Percentiles rank a stretch among this genome's conserved stretches.
These are phyloP conservation scores for Corydoras maculifer DNA, from an alignment of 2,113 vertebrate genomes.

Conservation along the genomic window DNA sequence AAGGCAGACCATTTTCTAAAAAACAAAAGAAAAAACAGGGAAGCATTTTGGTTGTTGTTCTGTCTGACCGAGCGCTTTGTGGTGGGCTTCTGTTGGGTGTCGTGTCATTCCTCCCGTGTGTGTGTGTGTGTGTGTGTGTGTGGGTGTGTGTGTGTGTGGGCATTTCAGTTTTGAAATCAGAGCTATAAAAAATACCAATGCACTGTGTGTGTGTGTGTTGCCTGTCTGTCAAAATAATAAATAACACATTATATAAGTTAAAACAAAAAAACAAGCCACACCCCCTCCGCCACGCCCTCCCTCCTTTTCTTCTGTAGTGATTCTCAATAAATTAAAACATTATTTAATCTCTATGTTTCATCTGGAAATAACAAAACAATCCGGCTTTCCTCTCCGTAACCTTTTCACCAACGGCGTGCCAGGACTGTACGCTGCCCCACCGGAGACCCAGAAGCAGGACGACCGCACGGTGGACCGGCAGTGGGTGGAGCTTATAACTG, in stretches of 20 bases:
- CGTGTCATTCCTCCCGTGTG: slow-evolving; percentile 37
- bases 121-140: slow-evolving; percentile 14
- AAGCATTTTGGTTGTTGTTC: slow-evolving; percentile 54
- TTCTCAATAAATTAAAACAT: slow-evolving; percentile 61
- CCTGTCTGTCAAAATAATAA: slow-evolving; percentile 44
- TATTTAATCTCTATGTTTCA: slow-evolving; percentile 55
- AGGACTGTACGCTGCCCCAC: no score
- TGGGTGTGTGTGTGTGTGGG: slow-evolving; percentile 17
- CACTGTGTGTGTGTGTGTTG: slow-evolving; percentile 29
- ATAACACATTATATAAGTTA: slow-evolving; percentile 48
- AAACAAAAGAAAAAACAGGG: slow-evolving; percentile 50
- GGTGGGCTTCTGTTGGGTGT: slow-evolving; percentile 39
- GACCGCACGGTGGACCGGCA: no score
- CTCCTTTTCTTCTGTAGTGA: slow-evolving; percentile 54
- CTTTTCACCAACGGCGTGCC: background rate
- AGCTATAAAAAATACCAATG: slow-evolving; percentile 40
- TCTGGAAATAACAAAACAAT: slow-evolving; percentile 46
- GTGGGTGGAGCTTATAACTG: no score
- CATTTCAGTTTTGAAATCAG: slow-evolving; percentile 45
- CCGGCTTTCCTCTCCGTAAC: slow-evolving; percentile 25
- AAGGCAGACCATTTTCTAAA: slow-evolving; percentile 48
- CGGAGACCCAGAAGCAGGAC: no score
- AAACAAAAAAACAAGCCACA: slow-evolving; percentile 37
- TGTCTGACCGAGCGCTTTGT: slow-evolving; percentile 49
- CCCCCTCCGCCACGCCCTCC: slow-evolving; percentile 41